Percentiles rank a stretch among this genome's conserved stretches.
Evolutionary conservation across 2,113 vertebrate genomes (phyloP).

Genomic region (Aphyosemion australe): DNA sequence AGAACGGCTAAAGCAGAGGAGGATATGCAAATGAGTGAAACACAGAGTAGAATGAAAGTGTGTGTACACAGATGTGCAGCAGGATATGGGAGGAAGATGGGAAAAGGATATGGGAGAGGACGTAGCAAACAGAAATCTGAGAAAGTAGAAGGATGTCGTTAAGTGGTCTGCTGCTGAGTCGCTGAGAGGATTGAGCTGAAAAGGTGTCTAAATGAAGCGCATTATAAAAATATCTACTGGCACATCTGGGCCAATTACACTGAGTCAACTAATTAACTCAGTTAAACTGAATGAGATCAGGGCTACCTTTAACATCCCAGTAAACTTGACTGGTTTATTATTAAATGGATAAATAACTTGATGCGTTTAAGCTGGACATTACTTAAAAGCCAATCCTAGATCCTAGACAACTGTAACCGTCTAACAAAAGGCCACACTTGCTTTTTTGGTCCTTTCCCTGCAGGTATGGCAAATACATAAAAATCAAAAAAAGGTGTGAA

Average conservation of each 20-base stretch:
- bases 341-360: too few relatives aligned
- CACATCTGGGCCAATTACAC: slow-evolving; percentile 44
- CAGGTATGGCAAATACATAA: not conserved
- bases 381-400: too few relatives aligned
- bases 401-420: too few relatives aligned
- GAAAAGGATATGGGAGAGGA: not conserved
- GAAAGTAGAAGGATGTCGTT: not conserved
- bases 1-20: slow-evolving; percentile 2
- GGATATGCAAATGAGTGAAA: slow-evolving; percentile 40
- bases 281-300: slow-evolving; percentile 38
- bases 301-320: slow-evolving; percentile 10
- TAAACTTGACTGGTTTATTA: too few relatives aligned
- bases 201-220: slow-evolving; percentile 24
- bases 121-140: slow-evolving; percentile 1
- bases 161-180: not conserved
- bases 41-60: not conserved
- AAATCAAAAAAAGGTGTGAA: not conserved
- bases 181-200: slow-evolving; percentile 9
- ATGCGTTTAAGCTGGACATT: too few relatives aligned
- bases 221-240: slow-evolving; percentile 37
- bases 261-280: slow-evolving; percentile 54
- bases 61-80: slow-evolving; percentile 23
- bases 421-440: not conserved
- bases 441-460: not conserved
- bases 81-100: not conserved